Percentiles rank a stretch among this genome's conserved stretches.
Evolutionary conservation across 2,797 vertebrate genomes (phyloP).

Genomic region (Sciurus carolinensis): DNA sequence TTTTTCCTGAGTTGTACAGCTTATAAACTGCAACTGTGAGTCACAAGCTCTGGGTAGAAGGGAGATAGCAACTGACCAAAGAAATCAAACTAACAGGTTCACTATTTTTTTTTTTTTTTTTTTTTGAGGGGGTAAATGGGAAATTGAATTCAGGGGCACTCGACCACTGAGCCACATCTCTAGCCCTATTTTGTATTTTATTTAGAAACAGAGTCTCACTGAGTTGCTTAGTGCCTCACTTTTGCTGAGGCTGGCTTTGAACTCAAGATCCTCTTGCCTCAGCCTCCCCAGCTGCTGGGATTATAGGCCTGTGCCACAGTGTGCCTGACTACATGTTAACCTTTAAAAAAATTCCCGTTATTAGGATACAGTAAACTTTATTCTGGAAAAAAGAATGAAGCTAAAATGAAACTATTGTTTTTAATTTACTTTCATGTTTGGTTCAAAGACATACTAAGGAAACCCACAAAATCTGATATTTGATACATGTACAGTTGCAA

Average conservation of each 20-base stretch:
- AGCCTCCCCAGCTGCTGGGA: no score
- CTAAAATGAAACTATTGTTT: background rate
- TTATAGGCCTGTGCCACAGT: no score
- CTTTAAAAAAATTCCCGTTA: background rate
- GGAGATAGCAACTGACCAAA: background rate
- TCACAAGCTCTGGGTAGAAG: background rate
- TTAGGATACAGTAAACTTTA: conserved; percentile 4
- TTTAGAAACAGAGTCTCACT: no score
- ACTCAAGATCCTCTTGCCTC: no score
- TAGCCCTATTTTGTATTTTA: no score
- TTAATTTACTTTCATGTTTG: background rate
- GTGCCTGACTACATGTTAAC: background rate
- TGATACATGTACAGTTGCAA: background rate
- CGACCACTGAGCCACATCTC: no score
- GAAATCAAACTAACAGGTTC: background rate
- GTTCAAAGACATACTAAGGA: background rate
- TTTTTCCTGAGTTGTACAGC: background rate
- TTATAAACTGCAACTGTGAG: background rate
- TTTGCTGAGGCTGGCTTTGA: no score
- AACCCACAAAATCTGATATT: background rate
- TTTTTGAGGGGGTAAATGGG: no score
- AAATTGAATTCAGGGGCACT: no score
- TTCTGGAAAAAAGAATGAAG: background rate
- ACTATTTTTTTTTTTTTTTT: background rate
- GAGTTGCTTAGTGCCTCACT: no score